Conservation (phyloP, 2,113 vertebrate genomes). For the Ctenomys sociabilis region DNA sequence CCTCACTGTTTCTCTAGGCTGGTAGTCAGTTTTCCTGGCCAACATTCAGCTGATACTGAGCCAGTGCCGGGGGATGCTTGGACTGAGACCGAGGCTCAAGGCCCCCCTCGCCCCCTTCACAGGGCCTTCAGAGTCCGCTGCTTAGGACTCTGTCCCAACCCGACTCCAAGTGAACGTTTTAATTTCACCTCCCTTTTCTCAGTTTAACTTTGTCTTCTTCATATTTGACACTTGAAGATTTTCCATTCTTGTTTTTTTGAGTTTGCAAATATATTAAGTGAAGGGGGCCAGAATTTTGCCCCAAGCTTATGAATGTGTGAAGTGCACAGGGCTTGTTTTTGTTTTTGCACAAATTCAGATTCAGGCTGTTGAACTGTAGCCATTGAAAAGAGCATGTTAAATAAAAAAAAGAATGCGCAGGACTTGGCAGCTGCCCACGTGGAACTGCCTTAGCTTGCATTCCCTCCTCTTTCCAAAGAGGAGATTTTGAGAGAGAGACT, state of each 20-base stretch:
- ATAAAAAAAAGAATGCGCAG: not conserved
- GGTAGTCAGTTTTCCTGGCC: not conserved
- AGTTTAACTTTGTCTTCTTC: not conserved
- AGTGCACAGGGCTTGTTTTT: not conserved
- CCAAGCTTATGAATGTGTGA: not conserved
- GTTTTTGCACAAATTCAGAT: not conserved
- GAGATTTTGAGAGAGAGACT: not conserved
- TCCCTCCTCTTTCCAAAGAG: not conserved
- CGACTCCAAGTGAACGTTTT: not conserved
- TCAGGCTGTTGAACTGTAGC: not conserved
- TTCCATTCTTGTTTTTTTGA: not conserved
- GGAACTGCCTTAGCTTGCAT: not conserved
- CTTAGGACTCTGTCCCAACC: too few species aligned
- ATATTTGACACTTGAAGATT: not conserved
- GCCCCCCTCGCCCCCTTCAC: too few species aligned
- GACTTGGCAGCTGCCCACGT: not conserved
- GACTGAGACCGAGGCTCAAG: accelerated
- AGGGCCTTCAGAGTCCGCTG: not conserved
- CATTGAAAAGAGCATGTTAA: not conserved
- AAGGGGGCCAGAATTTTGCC: not conserved
- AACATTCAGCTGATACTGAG: not conserved
- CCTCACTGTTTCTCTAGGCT: not conserved
- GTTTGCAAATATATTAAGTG: not conserved
- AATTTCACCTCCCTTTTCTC: not conserved
- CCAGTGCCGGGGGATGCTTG: too few species aligned